Conservation (phyloP, 1,140 invertebrate genomes). For the Arion vulgaris region DNA sequence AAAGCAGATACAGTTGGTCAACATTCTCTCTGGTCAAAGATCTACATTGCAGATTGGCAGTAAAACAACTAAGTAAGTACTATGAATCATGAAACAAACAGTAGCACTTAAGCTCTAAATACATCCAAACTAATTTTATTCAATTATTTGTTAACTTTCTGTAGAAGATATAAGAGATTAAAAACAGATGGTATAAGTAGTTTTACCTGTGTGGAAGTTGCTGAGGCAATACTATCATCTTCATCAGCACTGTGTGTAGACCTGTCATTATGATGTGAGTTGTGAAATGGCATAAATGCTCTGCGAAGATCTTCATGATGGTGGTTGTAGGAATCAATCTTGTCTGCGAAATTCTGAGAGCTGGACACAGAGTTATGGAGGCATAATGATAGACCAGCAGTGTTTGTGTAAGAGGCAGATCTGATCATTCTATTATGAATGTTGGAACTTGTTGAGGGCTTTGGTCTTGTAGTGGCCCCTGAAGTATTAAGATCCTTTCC, state of each 20-base stretch:
- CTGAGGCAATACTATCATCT: slow-evolving; percentile 52
- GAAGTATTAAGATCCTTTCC: slow-evolving; percentile 41
- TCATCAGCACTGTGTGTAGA: slow-evolving; percentile 59
- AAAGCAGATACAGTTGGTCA: no score
- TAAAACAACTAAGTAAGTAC: no score
- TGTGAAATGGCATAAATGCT: slow-evolving; percentile 47
- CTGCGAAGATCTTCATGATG: slow-evolving; percentile 42
- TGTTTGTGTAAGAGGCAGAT: slow-evolving; percentile 64
- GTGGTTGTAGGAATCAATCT: slow-evolving; percentile 46
- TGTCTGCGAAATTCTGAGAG: slow-evolving; percentile 54
- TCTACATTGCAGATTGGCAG: no score
- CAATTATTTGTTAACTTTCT: no score
- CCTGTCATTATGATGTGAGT: slow-evolving; percentile 39
- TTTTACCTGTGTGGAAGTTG: slow-evolving; percentile 57
- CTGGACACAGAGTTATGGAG: slow-evolving; percentile 54
- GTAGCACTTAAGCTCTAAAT: no score
- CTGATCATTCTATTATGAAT: slow-evolving; percentile 51
- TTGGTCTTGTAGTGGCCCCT: neutral
- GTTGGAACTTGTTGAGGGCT: neutral
- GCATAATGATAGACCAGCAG: slow-evolving; percentile 48
- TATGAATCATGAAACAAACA: no score
- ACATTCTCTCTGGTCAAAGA: no score
- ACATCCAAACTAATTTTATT: no score
- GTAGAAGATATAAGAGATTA: no score
- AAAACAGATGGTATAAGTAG: slow-evolving; percentile 1